Evolutionary conservation across 2,797 vertebrate genomes (phyloP).

Genomic region (Enteromius argenteus): DNA sequence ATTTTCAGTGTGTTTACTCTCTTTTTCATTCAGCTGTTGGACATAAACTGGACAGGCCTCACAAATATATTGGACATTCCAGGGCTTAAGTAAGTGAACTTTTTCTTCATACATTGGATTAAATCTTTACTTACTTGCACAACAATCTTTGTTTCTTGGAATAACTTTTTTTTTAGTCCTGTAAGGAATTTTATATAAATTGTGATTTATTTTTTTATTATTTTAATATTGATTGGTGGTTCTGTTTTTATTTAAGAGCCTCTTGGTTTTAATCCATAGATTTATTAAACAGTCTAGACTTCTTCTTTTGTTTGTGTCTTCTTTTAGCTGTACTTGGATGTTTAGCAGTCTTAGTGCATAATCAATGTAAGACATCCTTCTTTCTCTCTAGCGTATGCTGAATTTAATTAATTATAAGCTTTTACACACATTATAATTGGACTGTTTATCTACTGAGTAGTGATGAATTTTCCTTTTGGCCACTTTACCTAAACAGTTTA

Average conservation of each 20-base stretch:
- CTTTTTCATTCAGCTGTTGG: conserved; percentile 83
- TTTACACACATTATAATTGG: neutral
- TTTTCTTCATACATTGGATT: neutral
- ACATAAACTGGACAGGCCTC: conserved; percentile 97
- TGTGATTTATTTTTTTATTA: neutral
- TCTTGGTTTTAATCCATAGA: neutral
- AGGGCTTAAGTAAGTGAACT: conserved; percentile 89
- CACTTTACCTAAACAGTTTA: neutral
- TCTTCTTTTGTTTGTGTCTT: neutral
- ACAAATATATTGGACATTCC: conserved; percentile 97
- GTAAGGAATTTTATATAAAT: neutral
- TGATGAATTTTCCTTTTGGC: conserved; percentile 8
- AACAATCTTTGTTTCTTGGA: neutral
- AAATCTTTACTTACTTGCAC: neutral
- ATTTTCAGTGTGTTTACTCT: neutral
- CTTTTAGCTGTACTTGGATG: neutral
- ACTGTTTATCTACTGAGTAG: neutral
- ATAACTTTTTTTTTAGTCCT: neutral
- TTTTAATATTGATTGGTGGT: neutral
- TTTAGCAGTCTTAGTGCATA: conserved; percentile 11
- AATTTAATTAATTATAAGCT: conserved; percentile 1
- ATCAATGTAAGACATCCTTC: neutral
- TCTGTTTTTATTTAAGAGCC: neutral
- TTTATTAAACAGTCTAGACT: neutral
- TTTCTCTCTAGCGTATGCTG: neutral